Conservation (phyloP, 1,140 invertebrate genomes). For the Solen grandis region DNA sequence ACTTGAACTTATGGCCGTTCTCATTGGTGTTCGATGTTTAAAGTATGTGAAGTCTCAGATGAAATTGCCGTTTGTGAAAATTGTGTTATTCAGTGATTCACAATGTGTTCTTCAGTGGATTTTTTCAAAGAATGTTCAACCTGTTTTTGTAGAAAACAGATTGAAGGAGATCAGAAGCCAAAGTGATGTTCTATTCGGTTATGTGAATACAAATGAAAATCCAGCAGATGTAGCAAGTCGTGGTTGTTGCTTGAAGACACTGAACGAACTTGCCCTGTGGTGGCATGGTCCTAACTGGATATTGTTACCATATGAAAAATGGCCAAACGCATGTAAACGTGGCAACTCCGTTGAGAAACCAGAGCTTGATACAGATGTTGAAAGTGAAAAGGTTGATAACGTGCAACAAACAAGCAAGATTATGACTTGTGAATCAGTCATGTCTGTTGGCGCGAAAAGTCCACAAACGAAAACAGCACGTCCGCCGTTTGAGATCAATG, state of each 20-base stretch:
- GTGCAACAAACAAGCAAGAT: not conserved
- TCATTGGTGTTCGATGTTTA: constrained; percentile 11
- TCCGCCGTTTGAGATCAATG: constrained; percentile 1
- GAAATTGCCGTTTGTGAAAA: not conserved
- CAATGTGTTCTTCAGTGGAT: constrained; percentile 28
- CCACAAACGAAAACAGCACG: not conserved
- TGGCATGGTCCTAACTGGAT: constrained; percentile 13
- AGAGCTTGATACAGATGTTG: not conserved
- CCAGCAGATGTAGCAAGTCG: constrained; percentile 22
- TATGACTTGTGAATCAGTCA: not conserved
- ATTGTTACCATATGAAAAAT: not conserved
- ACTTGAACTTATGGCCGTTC: constrained; percentile 14
- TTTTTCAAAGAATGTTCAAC: not conserved
- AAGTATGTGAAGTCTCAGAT: constrained; percentile 6
- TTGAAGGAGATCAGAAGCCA: constrained; percentile 16
- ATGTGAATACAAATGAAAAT: constrained; percentile 12
- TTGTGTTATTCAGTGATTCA: constrained; percentile 9
- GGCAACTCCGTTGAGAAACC: too few species aligned
- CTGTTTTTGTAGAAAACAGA: constrained; percentile 19
- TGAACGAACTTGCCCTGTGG: constrained; percentile 6
- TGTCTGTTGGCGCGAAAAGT: too few species aligned
- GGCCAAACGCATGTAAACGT: too few species aligned
- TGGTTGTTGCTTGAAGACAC: not conserved
- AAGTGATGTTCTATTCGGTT: not conserved
- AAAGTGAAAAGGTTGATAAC: not conserved